These are phyloP conservation scores for Amazona finschi DNA, from an alignment of 2,797 vertebrate species.

Conservation along the genomic window DNA sequence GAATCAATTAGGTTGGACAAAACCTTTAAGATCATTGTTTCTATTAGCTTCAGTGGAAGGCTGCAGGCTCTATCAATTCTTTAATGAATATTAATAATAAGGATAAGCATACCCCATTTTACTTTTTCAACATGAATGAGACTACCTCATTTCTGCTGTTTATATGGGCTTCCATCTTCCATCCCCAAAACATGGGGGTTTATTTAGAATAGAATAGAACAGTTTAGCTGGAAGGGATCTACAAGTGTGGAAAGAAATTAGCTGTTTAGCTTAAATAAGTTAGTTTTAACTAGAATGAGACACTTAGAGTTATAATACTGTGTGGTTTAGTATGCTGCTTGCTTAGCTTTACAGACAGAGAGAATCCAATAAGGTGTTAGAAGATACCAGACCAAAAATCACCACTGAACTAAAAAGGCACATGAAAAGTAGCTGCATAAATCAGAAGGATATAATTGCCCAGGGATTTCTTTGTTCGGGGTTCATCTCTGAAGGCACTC, in stretches of 20 bases:
- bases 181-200: rapidly evolving
- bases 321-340: background rate
- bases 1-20: background rate
- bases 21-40: background rate
- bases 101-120: background rate
- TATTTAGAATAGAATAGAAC: background rate
- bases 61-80: background rate
- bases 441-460: background rate
- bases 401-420: background rate
- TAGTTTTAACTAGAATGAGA: background rate
- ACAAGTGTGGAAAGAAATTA: background rate
- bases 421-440: background rate
- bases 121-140: background rate
- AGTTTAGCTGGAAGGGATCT: background rate
- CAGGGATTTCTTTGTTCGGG: background rate
- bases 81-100: background rate
- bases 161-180: background rate
- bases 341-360: background rate
- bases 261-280: background rate
- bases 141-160: background rate
- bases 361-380: background rate
- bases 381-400: background rate
- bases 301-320: background rate
- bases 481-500: background rate
- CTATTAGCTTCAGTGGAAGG: background rate